Evolutionary conservation across 2,113 vertebrate species (phyloP).

Genomic region (Naja naja): DNA sequence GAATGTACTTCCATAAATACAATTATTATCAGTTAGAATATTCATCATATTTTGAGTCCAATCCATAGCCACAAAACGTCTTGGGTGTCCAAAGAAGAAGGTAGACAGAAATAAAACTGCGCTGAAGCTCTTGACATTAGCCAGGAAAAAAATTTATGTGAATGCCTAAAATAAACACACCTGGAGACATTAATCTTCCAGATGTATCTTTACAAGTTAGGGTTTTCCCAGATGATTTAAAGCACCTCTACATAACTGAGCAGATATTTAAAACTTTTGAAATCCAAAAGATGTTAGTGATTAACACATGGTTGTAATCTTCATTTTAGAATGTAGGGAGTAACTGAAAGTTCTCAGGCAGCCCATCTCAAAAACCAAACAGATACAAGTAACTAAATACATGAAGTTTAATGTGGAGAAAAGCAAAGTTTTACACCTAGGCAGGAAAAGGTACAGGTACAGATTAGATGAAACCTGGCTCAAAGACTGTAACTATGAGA

Average conservation of each 20-base stretch:
- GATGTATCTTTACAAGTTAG: background rate
- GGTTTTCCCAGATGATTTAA: background rate
- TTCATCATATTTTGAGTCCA: background rate
- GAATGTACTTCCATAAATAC: background rate
- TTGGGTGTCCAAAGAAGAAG: conserved; percentile 10
- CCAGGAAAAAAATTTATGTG: conserved; percentile 9
- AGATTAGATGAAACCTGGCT: too few species aligned
- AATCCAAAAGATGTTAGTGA: background rate
- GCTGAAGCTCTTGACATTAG: background rate
- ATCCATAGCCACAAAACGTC: background rate
- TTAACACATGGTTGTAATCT: too few species aligned
- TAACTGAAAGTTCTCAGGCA: background rate
- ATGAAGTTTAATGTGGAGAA: too few species aligned
- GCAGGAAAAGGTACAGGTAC: too few species aligned
- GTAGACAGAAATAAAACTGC: background rate
- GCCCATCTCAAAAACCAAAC: background rate
- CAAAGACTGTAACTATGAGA: too few species aligned
- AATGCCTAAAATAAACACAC: conserved; percentile 14
- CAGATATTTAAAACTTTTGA: background rate
- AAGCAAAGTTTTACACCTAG: too few species aligned
- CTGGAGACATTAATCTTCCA: background rate
- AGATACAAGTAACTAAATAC: background rate
- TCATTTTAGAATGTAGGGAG: background rate
- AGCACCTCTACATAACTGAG: background rate
- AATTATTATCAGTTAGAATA: background rate